These are phyloP conservation scores for Andrena trimmerana DNA, from an alignment of 2,888 invertebrate species.

Conservation along the genomic window DNA sequence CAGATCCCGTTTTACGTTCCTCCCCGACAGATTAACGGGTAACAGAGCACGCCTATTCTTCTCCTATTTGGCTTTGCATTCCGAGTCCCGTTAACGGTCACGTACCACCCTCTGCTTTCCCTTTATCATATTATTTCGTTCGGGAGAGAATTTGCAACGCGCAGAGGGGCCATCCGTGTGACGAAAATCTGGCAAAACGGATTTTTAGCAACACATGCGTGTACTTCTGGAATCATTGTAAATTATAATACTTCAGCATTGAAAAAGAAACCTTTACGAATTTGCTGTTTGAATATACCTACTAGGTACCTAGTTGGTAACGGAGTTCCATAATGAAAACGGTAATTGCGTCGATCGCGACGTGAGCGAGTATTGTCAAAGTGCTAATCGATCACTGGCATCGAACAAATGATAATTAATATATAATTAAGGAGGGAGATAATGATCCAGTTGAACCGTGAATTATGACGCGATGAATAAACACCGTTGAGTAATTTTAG, in stretches of 20 bases:
- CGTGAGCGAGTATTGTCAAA: neutral
- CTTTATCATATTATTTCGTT: constrained; percentile 1
- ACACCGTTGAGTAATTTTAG: neutral
- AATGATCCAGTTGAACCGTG: neutral
- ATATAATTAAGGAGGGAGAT: neutral
- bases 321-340: constrained; percentile 3
- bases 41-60: constrained; percentile 40
- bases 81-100: constrained; percentile 27
- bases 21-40: constrained; percentile 62
- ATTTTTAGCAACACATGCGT: no score
- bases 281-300: no score
- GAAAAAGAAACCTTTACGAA: no score
- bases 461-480: constrained; percentile 5
- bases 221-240: no score
- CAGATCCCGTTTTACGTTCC: constrained; percentile 58
- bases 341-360: neutral
- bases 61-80: constrained; percentile 49
- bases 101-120: constrained; percentile 9
- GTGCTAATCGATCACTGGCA: neutral
- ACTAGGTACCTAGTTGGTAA: neutral
- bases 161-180: neutral
- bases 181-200: neutral
- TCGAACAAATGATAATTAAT: neutral
- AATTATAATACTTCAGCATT: no score
- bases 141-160: neutral